Conservation (phyloP, 2,113 vertebrate species). For the Cyanistes caeruleus region DNA sequence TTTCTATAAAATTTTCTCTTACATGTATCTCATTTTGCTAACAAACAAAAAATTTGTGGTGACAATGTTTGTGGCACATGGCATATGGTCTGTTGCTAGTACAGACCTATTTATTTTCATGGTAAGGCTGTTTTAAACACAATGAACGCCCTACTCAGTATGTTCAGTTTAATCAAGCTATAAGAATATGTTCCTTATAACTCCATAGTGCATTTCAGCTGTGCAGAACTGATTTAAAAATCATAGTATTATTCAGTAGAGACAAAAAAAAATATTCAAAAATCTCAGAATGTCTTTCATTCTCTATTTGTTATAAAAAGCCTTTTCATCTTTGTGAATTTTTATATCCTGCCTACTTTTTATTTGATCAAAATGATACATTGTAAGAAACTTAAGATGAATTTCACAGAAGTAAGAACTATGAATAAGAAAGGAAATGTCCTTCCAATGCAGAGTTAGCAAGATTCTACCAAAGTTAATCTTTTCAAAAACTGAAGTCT, state of each 20-base stretch:
- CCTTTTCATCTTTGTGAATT: slow-evolving; percentile 20
- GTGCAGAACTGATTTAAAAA: slow-evolving; percentile 27
- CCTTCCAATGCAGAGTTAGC: not conserved
- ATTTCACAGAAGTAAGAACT: not conserved
- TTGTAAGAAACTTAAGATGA: slow-evolving; percentile 4
- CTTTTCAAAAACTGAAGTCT: not conserved
- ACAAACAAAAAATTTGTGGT: not conserved
- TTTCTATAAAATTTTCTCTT: not conserved
- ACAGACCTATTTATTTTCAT: not conserved
- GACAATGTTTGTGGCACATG: not conserved
- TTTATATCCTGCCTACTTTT: slow-evolving; percentile 16
- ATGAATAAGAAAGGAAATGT: not conserved
- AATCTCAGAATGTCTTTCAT: not conserved
- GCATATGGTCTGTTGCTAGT: not conserved
- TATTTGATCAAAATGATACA: slow-evolving; percentile 2
- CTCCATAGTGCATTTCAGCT: not conserved
- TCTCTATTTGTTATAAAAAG: slow-evolving; percentile 3
- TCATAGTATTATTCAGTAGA: not conserved
- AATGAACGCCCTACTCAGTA: not conserved
- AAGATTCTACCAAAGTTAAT: not conserved
- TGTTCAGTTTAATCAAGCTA: not conserved
- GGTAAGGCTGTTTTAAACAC: not conserved
- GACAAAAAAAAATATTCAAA: not conserved
- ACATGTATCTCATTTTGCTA: not conserved
- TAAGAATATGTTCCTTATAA: not conserved